Conservation (phyloP, 2,888 invertebrate species). For the Lasioglossum leucozonium region DNA sequence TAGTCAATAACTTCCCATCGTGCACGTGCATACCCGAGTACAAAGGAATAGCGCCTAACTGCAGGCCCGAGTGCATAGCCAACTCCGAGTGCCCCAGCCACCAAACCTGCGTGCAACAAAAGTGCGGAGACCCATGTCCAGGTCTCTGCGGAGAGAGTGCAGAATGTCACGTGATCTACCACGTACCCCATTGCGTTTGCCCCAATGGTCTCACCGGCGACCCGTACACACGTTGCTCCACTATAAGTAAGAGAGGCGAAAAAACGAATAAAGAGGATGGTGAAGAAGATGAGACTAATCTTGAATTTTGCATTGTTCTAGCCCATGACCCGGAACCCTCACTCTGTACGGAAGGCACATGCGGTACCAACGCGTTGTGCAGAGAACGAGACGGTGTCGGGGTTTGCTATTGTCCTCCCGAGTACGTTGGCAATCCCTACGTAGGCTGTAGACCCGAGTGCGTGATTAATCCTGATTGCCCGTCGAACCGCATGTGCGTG, state of each 20-base stretch:
- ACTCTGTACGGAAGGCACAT: conserved; percentile 55
- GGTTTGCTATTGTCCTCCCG: conserved; percentile 88
- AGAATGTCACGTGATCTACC: conserved; percentile 88
- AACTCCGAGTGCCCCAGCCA: conserved; percentile 88
- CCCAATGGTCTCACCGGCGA: conserved; percentile 87
- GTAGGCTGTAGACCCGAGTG: conserved; percentile 89
- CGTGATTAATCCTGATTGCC: conserved; percentile 89
- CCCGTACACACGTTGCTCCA: conserved; percentile 87
- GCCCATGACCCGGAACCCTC: conserved; percentile 59
- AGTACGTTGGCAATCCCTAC: conserved; percentile 88
- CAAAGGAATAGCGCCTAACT: conserved; percentile 90
- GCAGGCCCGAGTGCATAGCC: conserved; percentile 90
- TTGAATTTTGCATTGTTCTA: conserved; percentile 56
- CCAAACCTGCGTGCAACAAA: conserved; percentile 88
- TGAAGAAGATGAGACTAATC: conserved; percentile 19
- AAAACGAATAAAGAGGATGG: neutral
- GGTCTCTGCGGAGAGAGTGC: conserved; percentile 88
- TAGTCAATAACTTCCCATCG: conserved; percentile 86
- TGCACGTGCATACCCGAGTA: conserved; percentile 90
- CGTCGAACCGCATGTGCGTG: conserved; percentile 88
- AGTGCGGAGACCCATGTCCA: conserved; percentile 89
- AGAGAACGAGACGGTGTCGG: conserved; percentile 88
- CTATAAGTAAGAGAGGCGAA: conserved; percentile 73
- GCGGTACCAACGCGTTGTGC: conserved; percentile 88
- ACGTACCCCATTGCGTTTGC: conserved; percentile 89